Evolutionary conservation across 2,113 vertebrate genomes (phyloP).

Genomic region (Carollia perspicillata): DNA sequence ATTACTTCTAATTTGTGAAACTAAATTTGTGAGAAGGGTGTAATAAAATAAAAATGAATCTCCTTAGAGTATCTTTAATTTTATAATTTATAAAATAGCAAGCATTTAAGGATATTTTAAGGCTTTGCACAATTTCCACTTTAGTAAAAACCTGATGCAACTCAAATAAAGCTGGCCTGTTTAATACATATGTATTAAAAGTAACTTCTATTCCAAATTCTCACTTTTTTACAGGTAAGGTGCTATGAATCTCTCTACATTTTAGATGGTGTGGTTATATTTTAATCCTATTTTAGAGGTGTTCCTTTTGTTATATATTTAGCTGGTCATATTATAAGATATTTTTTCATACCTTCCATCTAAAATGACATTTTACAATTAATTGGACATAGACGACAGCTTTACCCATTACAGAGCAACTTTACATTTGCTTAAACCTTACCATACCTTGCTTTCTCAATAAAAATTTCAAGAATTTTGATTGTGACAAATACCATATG

Average conservation of each 20-base stretch:
- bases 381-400: neutral
- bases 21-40: conserved; percentile 7
- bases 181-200: neutral
- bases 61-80: conserved; percentile 20
- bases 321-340: neutral
- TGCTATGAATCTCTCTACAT: neutral
- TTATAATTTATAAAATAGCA: neutral
- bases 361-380: neutral
- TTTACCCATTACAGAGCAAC: neutral
- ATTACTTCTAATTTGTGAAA: conserved; percentile 30
- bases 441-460: conserved; percentile 24
- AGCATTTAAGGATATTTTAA: neutral
- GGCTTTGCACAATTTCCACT: neutral
- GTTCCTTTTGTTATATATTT: conserved; percentile 9
- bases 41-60: neutral
- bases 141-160: neutral
- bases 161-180: neutral
- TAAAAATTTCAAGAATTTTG: conserved; percentile 3
- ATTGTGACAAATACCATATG: no score
- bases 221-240: neutral
- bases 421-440: neutral
- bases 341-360: neutral
- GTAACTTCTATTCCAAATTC: conserved; percentile 3
- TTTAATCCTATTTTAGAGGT: neutral
- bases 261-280: neutral